These are phyloP conservation scores for Paralvinella palmiformis DNA, from an alignment of 1,140 invertebrate genomes.

Conservation along the genomic window DNA sequence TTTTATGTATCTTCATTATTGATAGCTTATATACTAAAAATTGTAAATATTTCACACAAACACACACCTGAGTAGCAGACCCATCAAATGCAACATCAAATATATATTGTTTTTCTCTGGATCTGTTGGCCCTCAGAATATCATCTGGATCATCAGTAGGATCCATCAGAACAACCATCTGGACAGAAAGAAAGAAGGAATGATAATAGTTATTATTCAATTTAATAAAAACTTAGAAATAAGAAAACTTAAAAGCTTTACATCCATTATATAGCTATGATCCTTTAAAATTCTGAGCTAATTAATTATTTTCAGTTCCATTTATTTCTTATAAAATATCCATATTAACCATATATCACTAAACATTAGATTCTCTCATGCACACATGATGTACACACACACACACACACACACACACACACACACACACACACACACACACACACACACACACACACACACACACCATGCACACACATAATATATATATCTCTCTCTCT, in stretches of 20 bases:
- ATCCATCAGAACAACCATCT: conserved; percentile 64
- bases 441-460: no score
- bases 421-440: no score
- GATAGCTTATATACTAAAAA: neutral
- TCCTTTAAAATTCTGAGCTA: neutral
- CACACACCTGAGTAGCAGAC: conserved; percentile 49
- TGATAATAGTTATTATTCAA: neutral
- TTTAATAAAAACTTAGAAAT: neutral
- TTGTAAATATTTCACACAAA: neutral
- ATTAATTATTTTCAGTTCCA: neutral
- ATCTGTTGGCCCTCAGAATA: conserved; percentile 60
- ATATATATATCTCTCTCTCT: no score
- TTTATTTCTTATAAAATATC: neutral
- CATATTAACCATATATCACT: neutral
- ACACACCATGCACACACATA: no score
- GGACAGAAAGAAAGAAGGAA: conserved; percentile 22
- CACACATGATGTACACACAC: no score
- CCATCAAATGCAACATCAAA: conserved; percentile 78
- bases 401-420: no score
- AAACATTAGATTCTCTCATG: neutral
- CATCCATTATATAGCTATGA: neutral
- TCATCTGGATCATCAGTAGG: conserved; percentile 59
- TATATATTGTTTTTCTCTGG: conserved; percentile 68
- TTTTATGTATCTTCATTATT: neutral
- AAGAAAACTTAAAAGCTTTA: neutral